Conservation (phyloP, 2,113 vertebrate species). For the Sander vitreus region DNA sequence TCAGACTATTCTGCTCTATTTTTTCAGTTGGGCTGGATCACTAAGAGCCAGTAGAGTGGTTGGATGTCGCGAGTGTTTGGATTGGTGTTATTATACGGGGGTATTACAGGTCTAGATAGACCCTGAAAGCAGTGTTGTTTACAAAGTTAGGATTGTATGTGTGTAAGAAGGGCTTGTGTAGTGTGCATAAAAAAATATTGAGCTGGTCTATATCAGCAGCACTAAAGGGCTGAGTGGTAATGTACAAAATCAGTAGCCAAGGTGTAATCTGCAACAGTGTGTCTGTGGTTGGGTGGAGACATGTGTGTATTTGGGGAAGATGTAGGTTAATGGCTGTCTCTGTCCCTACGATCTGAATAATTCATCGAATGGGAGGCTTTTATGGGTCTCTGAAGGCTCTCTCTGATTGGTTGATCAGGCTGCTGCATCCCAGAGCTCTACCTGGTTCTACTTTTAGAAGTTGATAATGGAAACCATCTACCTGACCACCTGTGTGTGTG, state of each 20-base stretch:
- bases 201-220: slow-evolving; percentile 12
- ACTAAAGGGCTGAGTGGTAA: neutral
- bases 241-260: neutral
- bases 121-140: slow-evolving; percentile 27
- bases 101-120: neutral
- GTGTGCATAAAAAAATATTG: slow-evolving; percentile 13
- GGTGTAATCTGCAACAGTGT: slow-evolving; percentile 29
- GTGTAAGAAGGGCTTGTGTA: slow-evolving; percentile 4
- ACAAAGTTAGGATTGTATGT: slow-evolving; percentile 5
- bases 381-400: slow-evolving; percentile 60
- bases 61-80: slow-evolving; percentile 19
- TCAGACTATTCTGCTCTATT: slow-evolving; percentile 14
- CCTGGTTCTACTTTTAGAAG: slow-evolving; percentile 54
- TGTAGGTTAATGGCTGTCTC: slow-evolving; percentile 79
- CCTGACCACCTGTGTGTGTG: slow-evolving; percentile 19
- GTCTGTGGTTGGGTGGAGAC: slow-evolving; percentile 19
- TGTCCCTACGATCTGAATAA: slow-evolving; percentile 76
- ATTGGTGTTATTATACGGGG: neutral
- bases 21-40: slow-evolving; percentile 6
- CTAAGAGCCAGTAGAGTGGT: neutral
- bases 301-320: slow-evolving; percentile 60
- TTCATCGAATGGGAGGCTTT: slow-evolving; percentile 78
- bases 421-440: slow-evolving; percentile 32
- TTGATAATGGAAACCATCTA: slow-evolving; percentile 18
- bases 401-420: slow-evolving; percentile 68